Evolutionary conservation across 2,113 vertebrate species (phyloP).

Genomic region (Chionomys nivalis): DNA sequence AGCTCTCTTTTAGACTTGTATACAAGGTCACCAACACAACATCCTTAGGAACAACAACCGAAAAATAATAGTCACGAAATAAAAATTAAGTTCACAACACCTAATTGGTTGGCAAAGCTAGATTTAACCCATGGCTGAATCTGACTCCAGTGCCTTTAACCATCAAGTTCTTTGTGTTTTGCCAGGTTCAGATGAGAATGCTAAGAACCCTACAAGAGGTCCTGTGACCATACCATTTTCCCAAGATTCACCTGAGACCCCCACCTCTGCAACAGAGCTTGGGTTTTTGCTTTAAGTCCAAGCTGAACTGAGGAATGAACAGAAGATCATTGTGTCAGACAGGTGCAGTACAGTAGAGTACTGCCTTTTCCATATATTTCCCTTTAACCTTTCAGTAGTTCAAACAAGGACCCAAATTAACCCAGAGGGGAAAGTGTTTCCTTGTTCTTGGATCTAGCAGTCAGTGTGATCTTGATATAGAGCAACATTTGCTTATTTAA

Average conservation of each 20-base stretch:
- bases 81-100: constrained; percentile 31
- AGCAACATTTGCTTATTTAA: constrained; percentile 34
- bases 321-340: constrained; percentile 28
- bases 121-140: constrained; percentile 46
- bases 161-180: background rate
- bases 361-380: constrained; percentile 13
- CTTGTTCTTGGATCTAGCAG: constrained; percentile 24
- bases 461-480: constrained; percentile 26
- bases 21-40: constrained; percentile 14
- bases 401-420: constrained; percentile 53
- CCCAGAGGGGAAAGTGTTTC: background rate
- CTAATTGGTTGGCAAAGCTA: constrained; percentile 29
- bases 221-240: background rate
- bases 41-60: constrained; percentile 23
- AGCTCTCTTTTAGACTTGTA: constrained; percentile 45
- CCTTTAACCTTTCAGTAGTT: constrained; percentile 51
- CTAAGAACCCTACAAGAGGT: background rate
- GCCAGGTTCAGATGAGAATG: constrained; percentile 31
- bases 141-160: constrained; percentile 38
- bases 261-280: constrained; percentile 21
- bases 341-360: constrained; percentile 12
- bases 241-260: background rate
- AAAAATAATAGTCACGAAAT: background rate
- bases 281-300: constrained; percentile 34
- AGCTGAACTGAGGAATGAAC: background rate